Percentiles rank a stretch among this genome's conserved stretches.
These are phyloP conservation scores for Tromatobia lineatoria DNA, from an alignment of 2,888 invertebrate species.

Conservation along the genomic window DNA sequence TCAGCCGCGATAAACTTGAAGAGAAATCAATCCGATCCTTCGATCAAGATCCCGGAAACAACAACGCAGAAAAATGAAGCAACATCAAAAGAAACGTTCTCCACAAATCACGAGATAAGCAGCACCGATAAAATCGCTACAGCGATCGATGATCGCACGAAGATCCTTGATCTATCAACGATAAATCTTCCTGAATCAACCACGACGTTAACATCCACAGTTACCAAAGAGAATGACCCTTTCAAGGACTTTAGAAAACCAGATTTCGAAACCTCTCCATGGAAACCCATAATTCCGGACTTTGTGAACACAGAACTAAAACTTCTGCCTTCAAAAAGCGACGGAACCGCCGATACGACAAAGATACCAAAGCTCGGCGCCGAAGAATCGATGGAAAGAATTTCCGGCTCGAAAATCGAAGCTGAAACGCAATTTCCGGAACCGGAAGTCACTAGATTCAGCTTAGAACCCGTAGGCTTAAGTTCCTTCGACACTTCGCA, in stretches of 20 bases:
- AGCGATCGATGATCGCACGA: background rate
- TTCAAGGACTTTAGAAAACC: constrained; percentile 80
- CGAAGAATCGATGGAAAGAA: constrained; percentile 1
- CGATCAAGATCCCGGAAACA: constrained; percentile 45
- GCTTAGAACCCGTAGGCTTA: constrained; percentile 69
- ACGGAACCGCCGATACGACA: background rate
- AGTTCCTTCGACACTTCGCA: constrained; percentile 76
- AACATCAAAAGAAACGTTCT: constrained; percentile 83
- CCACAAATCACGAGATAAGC: constrained; percentile 78
- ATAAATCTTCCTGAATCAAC: constrained; percentile 15
- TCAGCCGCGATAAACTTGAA: constrained; percentile 59
- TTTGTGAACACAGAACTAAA: constrained; percentile 78
- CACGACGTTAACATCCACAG: constrained; percentile 9
- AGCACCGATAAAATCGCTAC: constrained; percentile 42
- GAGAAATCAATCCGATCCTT: constrained; percentile 47
- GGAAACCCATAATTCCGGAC: constrained; percentile 83
- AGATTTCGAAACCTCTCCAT: constrained; percentile 82
- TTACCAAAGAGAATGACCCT: constrained; percentile 62
- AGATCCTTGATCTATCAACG: constrained; percentile 9
- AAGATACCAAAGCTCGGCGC: background rate
- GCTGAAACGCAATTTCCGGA: constrained; percentile 26
- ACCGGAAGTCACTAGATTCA: constrained; percentile 59
- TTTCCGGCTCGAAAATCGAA: background rate
- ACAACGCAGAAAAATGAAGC: constrained; percentile 61
- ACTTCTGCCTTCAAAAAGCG: constrained; percentile 63